phyloP scores from a whole-genome alignment of 2,888 invertebrate species.

The Lordiphosa andalusiaca region DNA sequence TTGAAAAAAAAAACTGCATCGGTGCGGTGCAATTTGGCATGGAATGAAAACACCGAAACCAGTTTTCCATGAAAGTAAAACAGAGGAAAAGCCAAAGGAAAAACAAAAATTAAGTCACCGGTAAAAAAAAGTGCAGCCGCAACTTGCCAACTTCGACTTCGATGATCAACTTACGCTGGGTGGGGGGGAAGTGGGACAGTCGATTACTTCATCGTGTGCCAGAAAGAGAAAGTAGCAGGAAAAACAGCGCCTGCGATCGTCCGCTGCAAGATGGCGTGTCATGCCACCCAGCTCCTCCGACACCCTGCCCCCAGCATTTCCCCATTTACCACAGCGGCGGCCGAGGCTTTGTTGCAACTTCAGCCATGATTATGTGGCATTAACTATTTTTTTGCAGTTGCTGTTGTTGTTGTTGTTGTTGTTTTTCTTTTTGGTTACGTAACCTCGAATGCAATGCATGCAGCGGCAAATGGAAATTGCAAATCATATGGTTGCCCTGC shows the following conservation, averaged over 20 bases:
- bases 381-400: constrained; percentile 63
- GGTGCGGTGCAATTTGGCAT: too few species aligned
- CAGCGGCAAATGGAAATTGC: constrained; percentile 51
- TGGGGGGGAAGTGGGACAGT: constrained; percentile 26
- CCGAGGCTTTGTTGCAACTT: constrained; percentile 63
- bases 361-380: constrained; percentile 76
- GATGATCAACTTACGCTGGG: constrained; percentile 47
- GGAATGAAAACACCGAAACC: constrained; percentile 54
- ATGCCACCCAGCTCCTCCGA: constrained; percentile 25
- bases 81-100: constrained; percentile 4
- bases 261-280: constrained; percentile 63
- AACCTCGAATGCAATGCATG: constrained; percentile 63
- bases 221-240: constrained; percentile 69
- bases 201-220: constrained; percentile 62
- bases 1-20: constrained; percentile 17
- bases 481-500: constrained; percentile 64
- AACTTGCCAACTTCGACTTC: constrained; percentile 1
- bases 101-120: constrained; percentile 63
- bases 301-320: constrained; percentile 39
- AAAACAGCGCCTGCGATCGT: constrained; percentile 40
- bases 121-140: constrained; percentile 30
- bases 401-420: too few species aligned
- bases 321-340: constrained; percentile 59
- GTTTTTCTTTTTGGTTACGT: constrained; percentile 56
- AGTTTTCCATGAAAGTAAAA: constrained; percentile 54